A percentile compares a stretch with the other conserved stretches of the same genome.
phyloP scores from a whole-genome alignment of 30 jellyfish, hydroid and myxozoan genomes.

The Hydractinia symbiolongicarpus region DNA sequence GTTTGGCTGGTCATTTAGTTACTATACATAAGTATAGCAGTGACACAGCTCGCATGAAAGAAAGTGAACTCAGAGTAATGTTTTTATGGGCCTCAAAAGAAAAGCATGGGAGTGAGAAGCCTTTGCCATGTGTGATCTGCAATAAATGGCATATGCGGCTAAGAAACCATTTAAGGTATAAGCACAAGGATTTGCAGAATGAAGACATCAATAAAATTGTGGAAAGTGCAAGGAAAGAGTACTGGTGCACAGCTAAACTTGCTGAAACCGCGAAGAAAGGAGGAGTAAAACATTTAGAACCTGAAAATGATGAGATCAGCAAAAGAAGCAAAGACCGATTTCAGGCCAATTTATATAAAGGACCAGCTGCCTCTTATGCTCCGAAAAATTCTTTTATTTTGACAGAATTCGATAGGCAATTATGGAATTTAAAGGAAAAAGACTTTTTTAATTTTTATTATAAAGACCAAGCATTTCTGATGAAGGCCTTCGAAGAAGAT shows the following conservation, averaged over 20 bases:
- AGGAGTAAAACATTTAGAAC: too few species aligned
- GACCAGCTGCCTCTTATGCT: neutral
- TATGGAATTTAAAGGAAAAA: neutral
- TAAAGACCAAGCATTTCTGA: neutral
- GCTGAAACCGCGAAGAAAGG: neutral
- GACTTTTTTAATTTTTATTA: conserved; percentile 3
- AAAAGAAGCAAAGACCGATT: too few species aligned
- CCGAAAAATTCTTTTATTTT: neutral
- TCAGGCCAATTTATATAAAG: too few species aligned
- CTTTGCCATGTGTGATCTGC: conserved; percentile 30
- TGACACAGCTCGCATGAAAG: neutral
- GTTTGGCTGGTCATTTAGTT: too few species aligned
- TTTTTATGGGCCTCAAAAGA: conserved; percentile 24
- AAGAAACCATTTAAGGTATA: conserved; percentile 5
- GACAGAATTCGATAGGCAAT: neutral
- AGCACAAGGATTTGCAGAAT: conserved; percentile 10
- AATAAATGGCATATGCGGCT: conserved; percentile 27
- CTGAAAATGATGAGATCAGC: too few species aligned
- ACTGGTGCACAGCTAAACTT: neutral
- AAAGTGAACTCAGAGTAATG: conserved; percentile 27
- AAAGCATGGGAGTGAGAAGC: conserved; percentile 29
- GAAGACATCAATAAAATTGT: neutral
- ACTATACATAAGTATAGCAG: too few species aligned
- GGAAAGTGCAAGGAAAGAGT: conserved; percentile 3
- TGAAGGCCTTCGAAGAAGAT: neutral